phyloP scores from a whole-genome alignment of 2,888 invertebrate genomes.

The Lapara coniferarum region DNA sequence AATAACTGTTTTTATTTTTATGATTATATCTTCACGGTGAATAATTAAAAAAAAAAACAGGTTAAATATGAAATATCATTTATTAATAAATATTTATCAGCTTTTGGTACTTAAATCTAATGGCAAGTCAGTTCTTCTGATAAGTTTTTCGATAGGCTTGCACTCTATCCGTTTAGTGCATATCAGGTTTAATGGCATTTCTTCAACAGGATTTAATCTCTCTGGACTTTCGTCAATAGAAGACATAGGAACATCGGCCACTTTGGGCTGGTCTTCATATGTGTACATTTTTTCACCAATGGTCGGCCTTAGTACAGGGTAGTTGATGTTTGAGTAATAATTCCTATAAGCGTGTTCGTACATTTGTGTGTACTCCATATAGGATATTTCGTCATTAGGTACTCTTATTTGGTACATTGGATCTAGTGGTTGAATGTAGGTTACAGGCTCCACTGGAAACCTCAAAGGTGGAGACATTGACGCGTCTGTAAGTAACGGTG shows the following conservation, averaged over 20 bases:
- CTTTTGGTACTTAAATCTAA: constrained; percentile 85
- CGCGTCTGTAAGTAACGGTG: constrained; percentile 49
- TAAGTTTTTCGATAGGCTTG: constrained; percentile 67
- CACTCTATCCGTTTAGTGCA: constrained; percentile 67
- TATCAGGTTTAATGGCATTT: constrained; percentile 74
- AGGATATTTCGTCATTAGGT: constrained; percentile 71
- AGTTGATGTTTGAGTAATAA: constrained; percentile 64
- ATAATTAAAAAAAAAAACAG: not conserved
- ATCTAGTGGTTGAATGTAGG: constrained; percentile 61
- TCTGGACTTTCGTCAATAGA: constrained; percentile 39
- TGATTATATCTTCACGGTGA: too few species aligned
- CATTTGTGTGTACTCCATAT: constrained; percentile 73
- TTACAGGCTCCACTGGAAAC: constrained; percentile 55
- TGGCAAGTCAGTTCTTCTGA: constrained; percentile 80
- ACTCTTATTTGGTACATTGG: constrained; percentile 65
- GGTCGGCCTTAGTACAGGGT: constrained; percentile 59
- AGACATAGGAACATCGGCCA: constrained; percentile 50
- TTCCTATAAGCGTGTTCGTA: constrained; percentile 74
- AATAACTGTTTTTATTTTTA: not conserved
- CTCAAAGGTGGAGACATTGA: constrained; percentile 46
- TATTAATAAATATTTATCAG: constrained; percentile 54
- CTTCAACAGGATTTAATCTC: constrained; percentile 45
- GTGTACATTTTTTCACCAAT: constrained; percentile 62
- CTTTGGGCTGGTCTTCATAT: constrained; percentile 54
- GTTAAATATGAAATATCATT: not conserved